A percentile compares a stretch with the other conserved stretches of the same genome.
phyloP scores from a whole-genome alignment of 1,140 invertebrate genomes.

The Drosophila santomea region DNA sequence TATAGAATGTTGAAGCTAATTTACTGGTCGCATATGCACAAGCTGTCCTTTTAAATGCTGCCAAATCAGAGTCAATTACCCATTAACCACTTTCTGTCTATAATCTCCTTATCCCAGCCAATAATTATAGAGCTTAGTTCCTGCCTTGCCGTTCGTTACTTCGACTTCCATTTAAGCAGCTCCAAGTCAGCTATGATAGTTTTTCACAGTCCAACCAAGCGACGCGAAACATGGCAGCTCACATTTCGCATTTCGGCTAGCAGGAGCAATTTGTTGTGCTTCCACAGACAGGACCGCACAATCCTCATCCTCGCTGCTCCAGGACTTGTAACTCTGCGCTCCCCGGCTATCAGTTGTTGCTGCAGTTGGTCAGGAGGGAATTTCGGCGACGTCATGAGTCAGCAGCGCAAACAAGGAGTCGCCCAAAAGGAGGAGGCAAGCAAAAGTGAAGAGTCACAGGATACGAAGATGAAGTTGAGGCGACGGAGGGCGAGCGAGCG shows the following conservation, averaged over 20 bases:
- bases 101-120: conserved; percentile 22
- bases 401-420: conserved; percentile 67
- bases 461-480: conserved; percentile 27
- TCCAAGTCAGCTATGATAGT: conserved; percentile 49
- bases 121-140: conserved; percentile 36
- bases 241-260: conserved; percentile 74
- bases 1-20: too few relatives aligned
- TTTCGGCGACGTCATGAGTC: conserved; percentile 73
- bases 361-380: conserved; percentile 68
- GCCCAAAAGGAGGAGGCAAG: conserved; percentile 47
- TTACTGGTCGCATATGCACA: not conserved
- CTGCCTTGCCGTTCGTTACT: not conserved
- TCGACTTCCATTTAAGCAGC: conserved; percentile 38
- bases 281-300: conserved; percentile 38
- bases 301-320: conserved; percentile 21
- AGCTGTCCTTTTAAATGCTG: not conserved
- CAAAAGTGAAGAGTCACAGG: conserved; percentile 6
- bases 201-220: conserved; percentile 48
- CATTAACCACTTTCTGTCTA: conserved; percentile 2
- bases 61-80: conserved; percentile 29
- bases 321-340: not conserved
- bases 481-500: conserved; percentile 24
- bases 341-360: conserved; percentile 20
- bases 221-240: conserved; percentile 71
- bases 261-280: conserved; percentile 74